Base-by-base conservation (phyloP, 2,113 vertebrate species). In the Thryonomys swinderianus region DNA sequence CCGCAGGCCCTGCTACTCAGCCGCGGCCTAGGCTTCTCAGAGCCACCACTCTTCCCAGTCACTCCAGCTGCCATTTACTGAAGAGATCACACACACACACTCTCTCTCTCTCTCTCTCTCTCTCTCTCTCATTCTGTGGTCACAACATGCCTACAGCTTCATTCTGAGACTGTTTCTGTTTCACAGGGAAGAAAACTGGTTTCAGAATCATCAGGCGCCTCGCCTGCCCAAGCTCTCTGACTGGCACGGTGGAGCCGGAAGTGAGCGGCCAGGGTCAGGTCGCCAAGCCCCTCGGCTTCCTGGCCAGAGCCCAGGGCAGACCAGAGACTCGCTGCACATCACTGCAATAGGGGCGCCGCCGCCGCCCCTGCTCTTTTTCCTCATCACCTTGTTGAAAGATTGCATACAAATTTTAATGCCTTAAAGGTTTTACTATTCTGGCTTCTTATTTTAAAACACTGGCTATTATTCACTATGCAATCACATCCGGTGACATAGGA, bases 141-240 rank as follows among this genome's bases (percentile, higher is more conserved):
- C 45, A 62, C 69, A 71, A 92, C 3, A 82, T 48, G 37, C 32
- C 94, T 62, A 62, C 84, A 64, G 13, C 51, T 71, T 17, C 21
- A 32, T 45, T 90, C 40, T 83, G 78, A 74, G 85, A 37, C n/a
- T 66, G 78, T 81, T 95, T 97, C 83, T 88, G 11, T 73, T 90
- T 93, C 48, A 42, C 88, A 84, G 83, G 69, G 76, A 78, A 95
- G 83, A 86, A 94, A 92, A 80, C 40, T n/a, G 45, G 74, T 86
- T 95, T 94, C 83, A 85, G 85, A 97, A 74, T n/a, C 53, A 62
- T 78, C 45, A 92, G 67, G 78, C 66, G 81, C 81, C n/a, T 76
- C 40, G 40, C 85, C 67, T n/a, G 40, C 85, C 67, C 55, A 71
- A 87, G 42, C 42, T 92, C 20, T 83, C 55, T 67, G 32, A 37